Percentiles rank a stretch among this genome's conserved stretches.
Evolutionary conservation across 2,888 invertebrate genomes (phyloP).

Genomic region (Agonopterix alstromeriana): DNA sequence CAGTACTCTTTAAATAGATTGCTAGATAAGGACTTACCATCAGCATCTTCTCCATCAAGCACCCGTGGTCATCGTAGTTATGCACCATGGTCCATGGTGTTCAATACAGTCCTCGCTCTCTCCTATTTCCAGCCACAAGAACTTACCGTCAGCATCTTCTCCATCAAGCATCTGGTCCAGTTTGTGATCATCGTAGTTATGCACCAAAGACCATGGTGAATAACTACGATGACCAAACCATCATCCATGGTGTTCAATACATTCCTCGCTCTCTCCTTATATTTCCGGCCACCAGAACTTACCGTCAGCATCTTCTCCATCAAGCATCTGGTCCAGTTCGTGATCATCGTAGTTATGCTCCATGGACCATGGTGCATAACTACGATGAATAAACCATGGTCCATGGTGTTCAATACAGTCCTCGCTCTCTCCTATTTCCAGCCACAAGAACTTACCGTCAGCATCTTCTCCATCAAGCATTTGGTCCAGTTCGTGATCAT

Average conservation of each 20-base stretch:
- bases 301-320: conserved; percentile 89
- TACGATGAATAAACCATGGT: too few species aligned
- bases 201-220: too few species aligned
- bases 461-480: conserved; percentile 87
- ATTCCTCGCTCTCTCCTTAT: too few species aligned
- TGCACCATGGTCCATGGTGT: conserved; percentile 90
- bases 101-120: conserved; percentile 77
- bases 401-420: not conserved
- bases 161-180: conserved; percentile 86
- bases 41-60: conserved; percentile 86
- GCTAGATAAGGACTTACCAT: conserved; percentile 79
- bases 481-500: conserved; percentile 86
- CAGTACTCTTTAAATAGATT: too few species aligned
- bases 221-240: too few species aligned
- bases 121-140: too few species aligned
- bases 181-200: conserved; percentile 86
- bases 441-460: conserved; percentile 76
- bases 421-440: too few species aligned
- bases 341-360: conserved; percentile 85
- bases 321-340: conserved; percentile 85
- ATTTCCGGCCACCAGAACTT: conserved; percentile 12
- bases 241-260: too few species aligned
- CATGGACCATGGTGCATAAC: too few species aligned
- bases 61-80: conserved; percentile 85
- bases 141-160: conserved; percentile 86